Evolutionary conservation across 2,888 invertebrate species (phyloP).

Genomic region (Eurois occulta): DNA sequence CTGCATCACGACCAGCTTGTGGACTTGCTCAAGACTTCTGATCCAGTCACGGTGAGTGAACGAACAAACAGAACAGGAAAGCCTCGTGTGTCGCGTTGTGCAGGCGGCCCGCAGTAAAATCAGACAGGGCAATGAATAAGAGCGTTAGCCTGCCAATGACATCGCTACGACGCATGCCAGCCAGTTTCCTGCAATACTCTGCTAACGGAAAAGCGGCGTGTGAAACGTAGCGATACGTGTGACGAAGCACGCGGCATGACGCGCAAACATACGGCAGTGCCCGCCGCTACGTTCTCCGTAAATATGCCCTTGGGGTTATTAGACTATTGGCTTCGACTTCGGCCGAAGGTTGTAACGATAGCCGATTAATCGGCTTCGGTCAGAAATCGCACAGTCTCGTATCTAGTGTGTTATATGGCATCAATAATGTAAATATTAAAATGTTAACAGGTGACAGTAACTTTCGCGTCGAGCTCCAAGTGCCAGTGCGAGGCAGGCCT

Average conservation of each 20-base stretch:
- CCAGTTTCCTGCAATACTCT: too few relatives aligned
- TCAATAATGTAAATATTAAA: neutral
- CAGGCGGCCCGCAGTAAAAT: too few relatives aligned
- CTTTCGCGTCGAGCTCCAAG: conserved; percentile 86
- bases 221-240: too few relatives aligned
- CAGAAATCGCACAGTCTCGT: neutral
- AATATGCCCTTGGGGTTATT: neutral
- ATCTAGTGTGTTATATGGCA: neutral
- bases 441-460: conserved; percentile 91
- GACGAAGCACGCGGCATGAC: too few relatives aligned
- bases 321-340: neutral
- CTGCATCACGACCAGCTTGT: conserved; percentile 98
- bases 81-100: too few relatives aligned
- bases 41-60: conserved; percentile 93
- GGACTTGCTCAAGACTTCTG: conserved; percentile 96
- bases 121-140: too few relatives aligned
- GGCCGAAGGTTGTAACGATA: neutral
- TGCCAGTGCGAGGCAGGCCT: conserved; percentile 90
- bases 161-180: too few relatives aligned
- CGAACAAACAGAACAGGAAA: too few relatives aligned
- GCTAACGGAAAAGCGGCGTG: too few relatives aligned
- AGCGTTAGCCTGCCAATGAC: too few relatives aligned
- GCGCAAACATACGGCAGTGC: too few relatives aligned
- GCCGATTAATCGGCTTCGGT: neutral
- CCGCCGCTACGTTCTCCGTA: neutral